Conservation (phyloP, 2,113 vertebrate genomes). For the Hemichromis elongatus region DNA sequence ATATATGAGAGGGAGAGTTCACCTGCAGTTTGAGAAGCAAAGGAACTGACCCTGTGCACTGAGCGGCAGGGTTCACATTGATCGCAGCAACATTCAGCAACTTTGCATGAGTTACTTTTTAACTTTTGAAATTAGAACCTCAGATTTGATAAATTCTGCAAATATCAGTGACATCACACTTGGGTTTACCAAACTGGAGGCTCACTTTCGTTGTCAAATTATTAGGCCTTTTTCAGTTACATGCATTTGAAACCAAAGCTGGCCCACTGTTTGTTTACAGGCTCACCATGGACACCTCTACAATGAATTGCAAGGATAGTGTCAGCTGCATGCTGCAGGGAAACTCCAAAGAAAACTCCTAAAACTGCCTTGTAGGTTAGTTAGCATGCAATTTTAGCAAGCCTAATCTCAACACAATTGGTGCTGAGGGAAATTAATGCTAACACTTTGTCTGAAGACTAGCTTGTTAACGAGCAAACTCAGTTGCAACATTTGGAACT, state of each 20-base stretch:
- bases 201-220: background rate
- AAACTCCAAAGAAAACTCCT: background rate
- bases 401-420: background rate
- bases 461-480: background rate
- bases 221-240: background rate
- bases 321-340: background rate
- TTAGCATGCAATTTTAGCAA: background rate
- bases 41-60: background rate
- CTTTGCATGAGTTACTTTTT: background rate
- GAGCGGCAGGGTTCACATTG: background rate
- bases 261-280: background rate
- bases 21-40: conserved; percentile 8
- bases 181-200: background rate
- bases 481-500: background rate
- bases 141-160: background rate
- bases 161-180: background rate
- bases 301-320: background rate
- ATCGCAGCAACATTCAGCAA: background rate
- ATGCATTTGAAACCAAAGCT: background rate
- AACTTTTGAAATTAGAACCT: background rate
- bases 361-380: background rate
- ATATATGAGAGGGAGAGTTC: conserved; percentile 28
- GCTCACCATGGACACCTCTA: background rate
- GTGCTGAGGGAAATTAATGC: background rate
- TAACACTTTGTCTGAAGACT: background rate